Evolutionary conservation across 53 echinoderm and acorn worm species (phyloP).

Genomic region (Actinopyga echinites): DNA sequence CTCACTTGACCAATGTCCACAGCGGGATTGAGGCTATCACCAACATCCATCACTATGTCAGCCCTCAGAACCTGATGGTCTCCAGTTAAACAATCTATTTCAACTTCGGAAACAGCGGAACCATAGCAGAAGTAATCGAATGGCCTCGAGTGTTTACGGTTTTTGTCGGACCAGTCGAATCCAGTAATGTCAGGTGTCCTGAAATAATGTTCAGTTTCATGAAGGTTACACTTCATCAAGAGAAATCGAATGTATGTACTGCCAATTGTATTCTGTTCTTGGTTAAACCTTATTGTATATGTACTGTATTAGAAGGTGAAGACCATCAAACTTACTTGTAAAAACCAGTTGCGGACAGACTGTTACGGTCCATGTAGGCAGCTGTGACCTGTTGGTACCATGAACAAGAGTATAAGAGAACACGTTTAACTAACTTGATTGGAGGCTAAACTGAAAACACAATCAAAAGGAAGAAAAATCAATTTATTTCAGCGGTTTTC

Average conservation of each 20-base stretch:
- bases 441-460: too few species aligned
- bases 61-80: conserved; percentile 69
- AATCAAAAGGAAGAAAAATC: too few species aligned
- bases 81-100: conserved; percentile 86
- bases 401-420: not conserved
- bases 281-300: too few species aligned
- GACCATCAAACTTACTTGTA: conserved; percentile 63
- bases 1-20: conserved; percentile 86
- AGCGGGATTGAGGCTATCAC: conserved; percentile 88
- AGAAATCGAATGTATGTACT: too few species aligned
- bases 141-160: conserved; percentile 33
- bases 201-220: too few species aligned
- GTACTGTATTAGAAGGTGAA: too few species aligned
- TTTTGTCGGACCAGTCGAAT: conserved; percentile 29
- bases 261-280: too few species aligned
- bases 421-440: not conserved
- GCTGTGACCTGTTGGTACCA: conserved; percentile 55
- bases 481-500: too few species aligned
- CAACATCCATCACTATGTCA: conserved; percentile 89
- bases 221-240: too few species aligned
- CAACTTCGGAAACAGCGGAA: conserved; percentile 78
- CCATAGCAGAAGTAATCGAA: conserved; percentile 73
- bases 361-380: conserved; percentile 70
- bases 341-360: conserved; percentile 79
- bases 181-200: not conserved